Percentiles rank a stretch among this genome's conserved stretches.
Evolutionary conservation across 2,797 vertebrate species (phyloP).

Genomic region (Intellagama lesueurii): DNA sequence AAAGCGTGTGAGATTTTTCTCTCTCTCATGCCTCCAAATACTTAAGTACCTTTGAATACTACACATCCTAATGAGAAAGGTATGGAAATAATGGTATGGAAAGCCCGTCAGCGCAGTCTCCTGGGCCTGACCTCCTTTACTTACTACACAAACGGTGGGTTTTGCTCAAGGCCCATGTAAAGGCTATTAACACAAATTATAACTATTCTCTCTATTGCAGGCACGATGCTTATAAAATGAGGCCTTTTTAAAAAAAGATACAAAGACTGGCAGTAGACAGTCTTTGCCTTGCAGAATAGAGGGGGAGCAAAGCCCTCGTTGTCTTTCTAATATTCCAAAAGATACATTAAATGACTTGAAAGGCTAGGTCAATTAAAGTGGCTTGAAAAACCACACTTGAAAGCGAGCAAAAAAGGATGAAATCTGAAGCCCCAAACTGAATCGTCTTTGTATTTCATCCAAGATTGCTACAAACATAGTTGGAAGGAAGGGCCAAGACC

Average conservation of each 20-base stretch:
- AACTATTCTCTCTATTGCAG: neutral
- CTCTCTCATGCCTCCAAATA: neutral
- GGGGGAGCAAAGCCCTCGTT: neutral
- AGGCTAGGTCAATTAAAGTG: neutral
- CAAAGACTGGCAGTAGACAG: neutral
- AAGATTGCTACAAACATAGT: neutral
- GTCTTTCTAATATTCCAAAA: neutral
- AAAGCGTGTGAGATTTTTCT: no score
- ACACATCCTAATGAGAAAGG: no score
- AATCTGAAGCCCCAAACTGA: slow-evolving; percentile 13
- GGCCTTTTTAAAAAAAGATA: neutral
- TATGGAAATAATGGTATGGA: no score
- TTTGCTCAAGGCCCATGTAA: neutral
- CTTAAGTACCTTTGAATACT: neutral
- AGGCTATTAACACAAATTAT: no score
- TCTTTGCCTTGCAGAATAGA: slow-evolving; percentile 7
- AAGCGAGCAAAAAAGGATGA: neutral
- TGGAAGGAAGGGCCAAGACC: neutral
- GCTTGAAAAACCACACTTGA: neutral
- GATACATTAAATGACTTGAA: slow-evolving; percentile 11
- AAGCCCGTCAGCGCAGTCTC: neutral
- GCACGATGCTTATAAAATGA: neutral
- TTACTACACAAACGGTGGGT: neutral
- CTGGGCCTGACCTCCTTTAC: neutral
- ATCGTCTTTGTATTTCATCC: neutral